Conservation (phyloP, 2,797 vertebrate species). For the Florisuga fusca region DNA sequence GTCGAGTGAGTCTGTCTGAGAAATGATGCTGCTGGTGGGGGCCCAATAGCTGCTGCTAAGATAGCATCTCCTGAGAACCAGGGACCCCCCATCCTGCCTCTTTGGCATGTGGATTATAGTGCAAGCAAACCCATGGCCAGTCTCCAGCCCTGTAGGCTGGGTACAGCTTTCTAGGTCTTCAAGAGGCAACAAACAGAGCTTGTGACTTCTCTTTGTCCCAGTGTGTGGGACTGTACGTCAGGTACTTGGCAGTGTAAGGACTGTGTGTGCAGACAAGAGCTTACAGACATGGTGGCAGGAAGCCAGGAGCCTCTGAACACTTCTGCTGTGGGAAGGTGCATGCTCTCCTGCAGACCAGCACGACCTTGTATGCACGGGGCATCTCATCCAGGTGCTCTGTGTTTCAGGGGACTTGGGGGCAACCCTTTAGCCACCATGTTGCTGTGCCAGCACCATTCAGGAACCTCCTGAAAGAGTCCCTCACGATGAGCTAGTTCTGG, state of each 20-base stretch:
- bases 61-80: neutral
- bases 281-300: neutral
- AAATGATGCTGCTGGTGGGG: neutral
- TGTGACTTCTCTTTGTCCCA: conserved; percentile 58
- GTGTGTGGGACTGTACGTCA: conserved; percentile 32
- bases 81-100: neutral
- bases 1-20: neutral
- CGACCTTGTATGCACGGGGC: neutral
- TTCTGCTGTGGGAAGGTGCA: neutral
- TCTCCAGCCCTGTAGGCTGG: neutral
- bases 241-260: conserved; percentile 46
- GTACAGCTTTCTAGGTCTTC: conserved; percentile 32
- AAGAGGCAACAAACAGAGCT: conserved; percentile 41
- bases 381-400: rapidly evolving
- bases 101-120: neutral
- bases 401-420: neutral
- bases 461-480: neutral
- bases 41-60: neutral
- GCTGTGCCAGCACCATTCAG: neutral
- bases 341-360: neutral
- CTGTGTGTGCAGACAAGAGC: conserved; percentile 31
- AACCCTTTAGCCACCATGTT: neutral
- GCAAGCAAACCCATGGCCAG: neutral
- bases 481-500: rapidly evolving
- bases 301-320: conserved; percentile 5